These are phyloP conservation scores for Dasyprocta punctata DNA, from an alignment of 2,113 vertebrate genomes.

Conservation along the genomic window DNA sequence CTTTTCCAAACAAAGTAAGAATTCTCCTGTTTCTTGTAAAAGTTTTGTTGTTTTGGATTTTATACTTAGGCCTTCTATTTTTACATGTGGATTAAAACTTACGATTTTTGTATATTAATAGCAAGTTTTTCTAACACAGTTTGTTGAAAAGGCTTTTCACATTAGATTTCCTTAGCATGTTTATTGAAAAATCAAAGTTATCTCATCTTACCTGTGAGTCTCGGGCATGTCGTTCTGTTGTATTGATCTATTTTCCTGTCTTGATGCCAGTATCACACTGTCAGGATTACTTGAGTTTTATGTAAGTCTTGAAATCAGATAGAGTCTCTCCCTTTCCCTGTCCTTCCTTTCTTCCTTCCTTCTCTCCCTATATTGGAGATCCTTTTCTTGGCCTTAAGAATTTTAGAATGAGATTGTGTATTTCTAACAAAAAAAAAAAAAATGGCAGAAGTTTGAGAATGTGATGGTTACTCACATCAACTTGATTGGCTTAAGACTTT, in stretches of 20 bases:
- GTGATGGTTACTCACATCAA: not conserved
- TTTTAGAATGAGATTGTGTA: not conserved
- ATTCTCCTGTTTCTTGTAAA: not conserved
- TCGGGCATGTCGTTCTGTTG: not conserved
- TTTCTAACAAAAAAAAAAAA: not conserved
- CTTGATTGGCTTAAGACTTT: not conserved
- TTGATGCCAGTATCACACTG: not conserved
- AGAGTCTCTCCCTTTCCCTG: not conserved
- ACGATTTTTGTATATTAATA: not conserved
- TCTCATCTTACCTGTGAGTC: not conserved
- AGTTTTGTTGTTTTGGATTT: not conserved
- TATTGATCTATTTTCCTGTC: not conserved
- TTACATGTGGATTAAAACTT: not conserved
- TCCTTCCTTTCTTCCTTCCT: not conserved
- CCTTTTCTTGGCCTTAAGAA: not conserved
- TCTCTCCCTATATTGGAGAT: not conserved
- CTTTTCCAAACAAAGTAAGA: not conserved
- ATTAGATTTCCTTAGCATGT: not conserved
- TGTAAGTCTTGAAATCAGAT: not conserved
- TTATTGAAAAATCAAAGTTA: not conserved
- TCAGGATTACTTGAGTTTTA: not conserved
- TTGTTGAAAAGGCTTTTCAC: not conserved
- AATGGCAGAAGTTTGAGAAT: not conserved
- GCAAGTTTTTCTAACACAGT: not conserved
- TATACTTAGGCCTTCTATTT: not conserved